A percentile compares a stretch with the other conserved stretches of the same genome.
Conservation (phyloP, 2,888 invertebrate species). For the Punctoribates punctum region DNA sequence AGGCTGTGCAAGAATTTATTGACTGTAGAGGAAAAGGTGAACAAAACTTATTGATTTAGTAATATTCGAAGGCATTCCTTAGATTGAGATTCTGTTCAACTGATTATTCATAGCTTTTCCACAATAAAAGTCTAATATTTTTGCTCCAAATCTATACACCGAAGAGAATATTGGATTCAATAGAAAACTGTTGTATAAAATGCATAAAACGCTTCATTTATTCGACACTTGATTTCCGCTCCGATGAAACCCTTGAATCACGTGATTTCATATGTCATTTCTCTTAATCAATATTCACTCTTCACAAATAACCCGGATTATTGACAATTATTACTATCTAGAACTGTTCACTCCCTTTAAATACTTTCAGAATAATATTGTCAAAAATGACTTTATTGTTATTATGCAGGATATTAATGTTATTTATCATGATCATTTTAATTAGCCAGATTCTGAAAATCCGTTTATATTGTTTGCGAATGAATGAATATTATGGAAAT, state of each 20-base stretch:
- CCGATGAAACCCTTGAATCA: conserved; percentile 1
- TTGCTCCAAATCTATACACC: background rate
- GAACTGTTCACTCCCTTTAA: too few species aligned
- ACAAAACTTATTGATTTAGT: conserved; percentile 4
- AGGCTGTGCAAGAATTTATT: background rate
- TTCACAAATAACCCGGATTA: background rate
- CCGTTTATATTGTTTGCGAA: too few species aligned
- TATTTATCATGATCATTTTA: too few species aligned
- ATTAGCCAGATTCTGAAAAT: too few species aligned
- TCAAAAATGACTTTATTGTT: too few species aligned
- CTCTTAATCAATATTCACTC: background rate
- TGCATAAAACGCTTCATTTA: conserved; percentile 7
- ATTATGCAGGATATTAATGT: too few species aligned
- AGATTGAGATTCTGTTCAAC: conserved; percentile 4
- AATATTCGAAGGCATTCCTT: background rate
- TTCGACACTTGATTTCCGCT: background rate
- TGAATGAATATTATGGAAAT: too few species aligned
- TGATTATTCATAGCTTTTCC: background rate
- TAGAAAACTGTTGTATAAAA: conserved; percentile 15
- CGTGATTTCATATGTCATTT: background rate
- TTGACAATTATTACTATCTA: too few species aligned
- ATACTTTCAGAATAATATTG: too few species aligned
- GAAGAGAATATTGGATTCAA: background rate
- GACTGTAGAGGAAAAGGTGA: background rate
- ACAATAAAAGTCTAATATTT: background rate